phyloP scores from a whole-genome alignment of 2,797 vertebrate species.

The Danio tinwini region DNA sequence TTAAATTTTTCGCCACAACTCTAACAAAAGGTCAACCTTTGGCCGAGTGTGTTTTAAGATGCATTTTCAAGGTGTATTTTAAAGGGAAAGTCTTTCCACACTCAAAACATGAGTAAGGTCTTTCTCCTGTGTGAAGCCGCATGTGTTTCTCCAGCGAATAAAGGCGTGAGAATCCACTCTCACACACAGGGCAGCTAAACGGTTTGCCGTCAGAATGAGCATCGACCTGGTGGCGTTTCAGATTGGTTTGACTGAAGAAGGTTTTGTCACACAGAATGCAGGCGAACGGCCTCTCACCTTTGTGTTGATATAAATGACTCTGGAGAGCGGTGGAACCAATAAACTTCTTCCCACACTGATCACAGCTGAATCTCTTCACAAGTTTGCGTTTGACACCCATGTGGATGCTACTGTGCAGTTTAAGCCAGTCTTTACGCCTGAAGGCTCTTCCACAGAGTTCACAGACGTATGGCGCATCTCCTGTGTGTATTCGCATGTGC shows the following conservation, averaged over 20 bases:
- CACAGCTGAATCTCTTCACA: background rate
- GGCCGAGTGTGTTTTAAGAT: background rate
- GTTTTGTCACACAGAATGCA: constrained; percentile 9
- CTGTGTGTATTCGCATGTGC: constrained; percentile 53
- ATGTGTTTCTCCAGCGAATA: constrained; percentile 11
- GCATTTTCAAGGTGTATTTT: background rate
- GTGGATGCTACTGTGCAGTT: constrained; percentile 25
- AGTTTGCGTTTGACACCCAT: background rate
- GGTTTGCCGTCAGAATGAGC: constrained; percentile 10
- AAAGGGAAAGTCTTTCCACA: constrained; percentile 11
- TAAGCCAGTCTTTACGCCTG: constrained; percentile 32
- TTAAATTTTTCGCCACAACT: too few relatives aligned
- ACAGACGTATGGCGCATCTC: constrained; percentile 37
- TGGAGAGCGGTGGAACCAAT: background rate
- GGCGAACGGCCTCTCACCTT: background rate
- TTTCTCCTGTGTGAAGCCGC: constrained; percentile 24
- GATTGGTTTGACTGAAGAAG: constrained; percentile 4
- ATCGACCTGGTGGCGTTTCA: background rate
- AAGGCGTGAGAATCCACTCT: background rate
- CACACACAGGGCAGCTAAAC: constrained; percentile 14
- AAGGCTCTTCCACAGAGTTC: constrained; percentile 25
- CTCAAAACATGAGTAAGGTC: constrained; percentile 8
- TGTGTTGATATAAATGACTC: constrained; percentile 24
- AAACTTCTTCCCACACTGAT: constrained; percentile 29
- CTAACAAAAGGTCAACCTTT: background rate